phyloP scores from a whole-genome alignment of 37 sponge, comb jelly and placozoan genomes.

The Sycon ciliatum region DNA sequence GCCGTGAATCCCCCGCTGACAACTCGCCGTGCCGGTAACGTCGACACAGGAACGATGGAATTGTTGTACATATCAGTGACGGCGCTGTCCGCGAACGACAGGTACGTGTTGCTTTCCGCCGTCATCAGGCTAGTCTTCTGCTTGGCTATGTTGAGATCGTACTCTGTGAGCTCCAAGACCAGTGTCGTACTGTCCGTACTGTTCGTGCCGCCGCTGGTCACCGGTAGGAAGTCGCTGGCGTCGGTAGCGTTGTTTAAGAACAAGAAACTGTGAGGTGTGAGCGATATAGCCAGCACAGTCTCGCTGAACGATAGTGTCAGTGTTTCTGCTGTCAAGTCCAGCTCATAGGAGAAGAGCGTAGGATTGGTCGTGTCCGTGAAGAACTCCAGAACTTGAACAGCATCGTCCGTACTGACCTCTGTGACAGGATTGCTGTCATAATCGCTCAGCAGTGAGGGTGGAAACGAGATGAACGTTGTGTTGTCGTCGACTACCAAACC shows the following conservation, averaged over 20 bases:
- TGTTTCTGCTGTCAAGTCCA: slow-evolving; percentile 1
- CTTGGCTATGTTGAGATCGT: too few species aligned
- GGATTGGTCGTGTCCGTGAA: background rate
- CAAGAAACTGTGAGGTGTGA: too few species aligned
- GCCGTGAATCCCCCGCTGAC: background rate
- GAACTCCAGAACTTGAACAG: background rate
- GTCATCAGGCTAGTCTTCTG: slow-evolving; percentile 47
- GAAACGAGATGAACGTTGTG: slow-evolving; percentile 46
- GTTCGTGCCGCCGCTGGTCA: too few species aligned
- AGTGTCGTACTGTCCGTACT: too few species aligned
- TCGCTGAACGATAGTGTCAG: slow-evolving; percentile 39
- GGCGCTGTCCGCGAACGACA: slow-evolving; percentile 42
- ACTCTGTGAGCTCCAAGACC: too few species aligned
- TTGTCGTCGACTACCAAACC: slow-evolving; percentile 33
- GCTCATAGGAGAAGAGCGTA: background rate
- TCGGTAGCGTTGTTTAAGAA: too few species aligned
- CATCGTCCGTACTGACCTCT: background rate
- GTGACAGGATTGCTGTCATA: slow-evolving; percentile 13
- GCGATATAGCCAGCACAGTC: too few species aligned
- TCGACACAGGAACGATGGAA: background rate
- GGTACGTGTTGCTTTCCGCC: slow-evolving; percentile 36
- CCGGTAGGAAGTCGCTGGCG: too few species aligned
- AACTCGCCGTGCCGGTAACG: background rate
- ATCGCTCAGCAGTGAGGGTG: slow-evolving; percentile 39
- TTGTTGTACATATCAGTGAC: slow-evolving; percentile 52